A percentile compares a stretch with the other conserved stretches of the same genome.
These are phyloP conservation scores for Rhizoglyphus robini DNA, from an alignment of 1,140 invertebrate species.

Conservation along the genomic window DNA sequence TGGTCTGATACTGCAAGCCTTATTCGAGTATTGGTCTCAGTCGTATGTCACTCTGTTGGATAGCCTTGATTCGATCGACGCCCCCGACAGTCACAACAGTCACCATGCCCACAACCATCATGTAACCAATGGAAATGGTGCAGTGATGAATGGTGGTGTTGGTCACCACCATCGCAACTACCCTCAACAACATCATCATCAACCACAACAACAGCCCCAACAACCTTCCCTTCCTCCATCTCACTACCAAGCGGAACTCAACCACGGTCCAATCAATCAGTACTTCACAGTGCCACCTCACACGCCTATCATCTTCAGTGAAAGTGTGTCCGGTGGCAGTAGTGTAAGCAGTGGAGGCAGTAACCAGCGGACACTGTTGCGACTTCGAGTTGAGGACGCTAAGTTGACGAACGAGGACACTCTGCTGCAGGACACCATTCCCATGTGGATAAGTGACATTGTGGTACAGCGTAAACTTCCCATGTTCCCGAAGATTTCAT, in stretches of 20 bases:
- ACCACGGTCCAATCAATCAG: slow-evolving; percentile 48
- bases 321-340: slow-evolving; percentile 57
- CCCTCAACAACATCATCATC: slow-evolving; percentile 17
- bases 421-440: slow-evolving; percentile 83
- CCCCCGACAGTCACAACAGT: no score
- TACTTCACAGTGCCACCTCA: slow-evolving; percentile 87
- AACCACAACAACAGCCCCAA: neutral
- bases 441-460: slow-evolving; percentile 88
- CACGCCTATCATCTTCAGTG: slow-evolving; percentile 93
- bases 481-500: slow-evolving; percentile 94
- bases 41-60: slow-evolving; percentile 31
- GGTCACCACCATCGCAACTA: slow-evolving; percentile 24
- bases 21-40: slow-evolving; percentile 88
- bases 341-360: neutral
- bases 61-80: neutral
- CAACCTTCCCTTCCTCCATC: slow-evolving; percentile 15
- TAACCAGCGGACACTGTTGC: slow-evolving; percentile 58
- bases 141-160: slow-evolving; percentile 26
- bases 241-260: slow-evolving; percentile 1
- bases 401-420: slow-evolving; percentile 87
- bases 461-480: slow-evolving; percentile 77
- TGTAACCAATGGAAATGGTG: neutral
- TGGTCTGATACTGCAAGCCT: slow-evolving; percentile 74
- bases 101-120: neutral
- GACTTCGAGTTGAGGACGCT: slow-evolving; percentile 78